phyloP scores from a whole-genome alignment of 2,113 vertebrate genomes.

The Nerophis lumbriciformis region DNA sequence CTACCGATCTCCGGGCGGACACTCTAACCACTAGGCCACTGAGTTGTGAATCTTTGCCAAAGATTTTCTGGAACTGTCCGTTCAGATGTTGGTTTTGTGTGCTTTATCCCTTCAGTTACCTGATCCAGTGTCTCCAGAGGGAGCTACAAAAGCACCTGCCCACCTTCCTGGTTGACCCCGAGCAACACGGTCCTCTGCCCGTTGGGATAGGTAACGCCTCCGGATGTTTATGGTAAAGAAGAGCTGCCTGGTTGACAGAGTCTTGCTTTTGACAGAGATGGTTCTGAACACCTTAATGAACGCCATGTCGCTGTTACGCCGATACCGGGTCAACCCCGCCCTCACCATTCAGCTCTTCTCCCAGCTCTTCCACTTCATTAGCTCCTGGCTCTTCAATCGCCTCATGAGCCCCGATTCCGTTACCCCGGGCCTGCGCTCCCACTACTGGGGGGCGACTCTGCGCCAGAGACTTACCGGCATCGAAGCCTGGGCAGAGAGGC shows the following conservation, averaged over 20 bases:
- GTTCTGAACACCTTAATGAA: slow-evolving; percentile 86
- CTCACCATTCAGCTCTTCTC: slow-evolving; percentile 95
- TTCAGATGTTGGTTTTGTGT: neutral
- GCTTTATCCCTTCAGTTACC: slow-evolving; percentile 47
- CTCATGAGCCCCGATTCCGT: slow-evolving; percentile 74
- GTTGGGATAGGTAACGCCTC: slow-evolving; percentile 79
- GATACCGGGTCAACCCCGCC: slow-evolving; percentile 85
- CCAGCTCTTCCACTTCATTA: slow-evolving; percentile 91
- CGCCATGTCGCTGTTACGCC: slow-evolving; percentile 84
- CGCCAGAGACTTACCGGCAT: slow-evolving; percentile 82
- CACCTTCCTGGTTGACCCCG: slow-evolving; percentile 85
- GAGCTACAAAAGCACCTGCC: slow-evolving; percentile 86
- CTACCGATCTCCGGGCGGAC: too few species aligned
- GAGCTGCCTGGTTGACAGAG: neutral
- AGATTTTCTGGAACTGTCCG: neutral
- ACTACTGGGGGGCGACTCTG: slow-evolving; percentile 89
- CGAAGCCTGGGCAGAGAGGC: slow-evolving; percentile 91
- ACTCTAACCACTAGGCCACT: too few species aligned
- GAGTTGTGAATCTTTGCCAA: neutral
- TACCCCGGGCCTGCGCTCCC: slow-evolving; percentile 77
- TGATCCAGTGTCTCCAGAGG: slow-evolving; percentile 83
- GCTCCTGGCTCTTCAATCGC: slow-evolving; percentile 90
- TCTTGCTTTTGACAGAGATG: slow-evolving; percentile 66
- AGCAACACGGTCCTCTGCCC: slow-evolving; percentile 79
- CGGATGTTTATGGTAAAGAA: too few species aligned